Conservation (phyloP, 2,888 invertebrate species). For the Syrista parreyssii region DNA sequence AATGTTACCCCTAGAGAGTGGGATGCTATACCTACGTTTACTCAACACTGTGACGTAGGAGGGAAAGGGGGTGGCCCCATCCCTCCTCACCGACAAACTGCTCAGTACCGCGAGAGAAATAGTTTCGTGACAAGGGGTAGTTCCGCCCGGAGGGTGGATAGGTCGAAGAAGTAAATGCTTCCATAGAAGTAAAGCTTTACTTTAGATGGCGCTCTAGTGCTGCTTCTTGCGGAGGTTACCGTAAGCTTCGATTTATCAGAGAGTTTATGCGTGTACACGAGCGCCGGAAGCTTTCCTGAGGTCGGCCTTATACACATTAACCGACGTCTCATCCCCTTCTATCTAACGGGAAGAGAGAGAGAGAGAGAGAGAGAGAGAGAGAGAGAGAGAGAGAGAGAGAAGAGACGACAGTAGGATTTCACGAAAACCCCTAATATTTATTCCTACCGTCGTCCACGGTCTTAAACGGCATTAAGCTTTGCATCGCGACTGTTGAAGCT, state of each 20-base stretch:
- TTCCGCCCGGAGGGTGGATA: neutral
- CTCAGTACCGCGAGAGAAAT: neutral
- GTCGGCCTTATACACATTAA: neutral
- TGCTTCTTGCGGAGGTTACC: neutral
- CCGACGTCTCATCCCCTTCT: neutral
- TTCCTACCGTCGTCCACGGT: slow-evolving; percentile 46
- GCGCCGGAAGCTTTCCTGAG: neutral
- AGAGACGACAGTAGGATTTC: slow-evolving; percentile 22
- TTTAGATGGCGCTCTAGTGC: neutral
- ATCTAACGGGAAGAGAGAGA: slow-evolving; percentile 1
- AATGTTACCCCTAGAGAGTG: neutral
- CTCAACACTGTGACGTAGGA: neutral
- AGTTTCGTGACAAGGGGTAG: neutral
- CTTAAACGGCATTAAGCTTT: slow-evolving; percentile 42
- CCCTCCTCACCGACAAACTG: neutral
- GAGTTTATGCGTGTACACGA: neutral
- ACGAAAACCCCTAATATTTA: slow-evolving; percentile 46
- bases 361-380: neutral
- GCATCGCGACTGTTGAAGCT: slow-evolving; percentile 34
- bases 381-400: slow-evolving; percentile 6
- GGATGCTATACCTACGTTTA: neutral
- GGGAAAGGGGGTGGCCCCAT: neutral
- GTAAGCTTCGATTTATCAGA: neutral
- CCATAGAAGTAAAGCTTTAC: neutral
- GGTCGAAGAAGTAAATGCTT: neutral